These are phyloP conservation scores for Cyprinodon brontotheroides DNA, from an alignment of 2,113 vertebrate species.

Conservation along the genomic window DNA sequence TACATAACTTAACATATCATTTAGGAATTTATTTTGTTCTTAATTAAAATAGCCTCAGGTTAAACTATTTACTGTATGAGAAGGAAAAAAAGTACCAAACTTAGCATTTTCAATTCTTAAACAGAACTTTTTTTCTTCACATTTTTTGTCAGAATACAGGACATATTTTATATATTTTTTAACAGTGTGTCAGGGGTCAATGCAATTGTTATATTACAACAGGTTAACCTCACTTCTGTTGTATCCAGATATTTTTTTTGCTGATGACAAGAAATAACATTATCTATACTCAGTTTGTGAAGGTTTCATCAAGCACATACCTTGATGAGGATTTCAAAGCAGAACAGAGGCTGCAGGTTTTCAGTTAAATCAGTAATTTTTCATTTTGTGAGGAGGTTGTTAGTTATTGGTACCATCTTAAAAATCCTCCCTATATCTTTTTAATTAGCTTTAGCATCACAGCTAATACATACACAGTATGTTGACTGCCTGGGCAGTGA, in stretches of 20 bases:
- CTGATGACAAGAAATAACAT: not conserved
- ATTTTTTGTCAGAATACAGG: not conserved
- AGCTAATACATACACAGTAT: too few relatives aligned
- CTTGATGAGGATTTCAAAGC: not conserved
- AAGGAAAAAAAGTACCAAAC: not conserved
- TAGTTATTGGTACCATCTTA: too few relatives aligned
- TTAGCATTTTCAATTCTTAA: not conserved
- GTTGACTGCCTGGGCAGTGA: too few relatives aligned
- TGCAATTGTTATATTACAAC: too few relatives aligned
- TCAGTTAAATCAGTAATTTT: too few relatives aligned
- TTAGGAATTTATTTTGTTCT: not conserved
- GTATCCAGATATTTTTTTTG: not conserved
- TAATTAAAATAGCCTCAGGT: not conserved
- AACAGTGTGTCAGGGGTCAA: too few relatives aligned
- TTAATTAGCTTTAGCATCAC: too few relatives aligned
- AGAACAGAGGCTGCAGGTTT: too few relatives aligned
- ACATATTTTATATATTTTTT: too few relatives aligned
- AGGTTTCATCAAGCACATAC: not conserved
- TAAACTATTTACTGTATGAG: not conserved
- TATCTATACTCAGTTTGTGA: not conserved
- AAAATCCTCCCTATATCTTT: too few relatives aligned
- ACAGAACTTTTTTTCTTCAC: not conserved
- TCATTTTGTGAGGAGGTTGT: too few relatives aligned
- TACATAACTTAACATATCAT: not conserved
- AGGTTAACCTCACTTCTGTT: not conserved